Base-by-base conservation (phyloP, 1,140 invertebrate species). In the Neoseiulus cucumeris region DNA sequence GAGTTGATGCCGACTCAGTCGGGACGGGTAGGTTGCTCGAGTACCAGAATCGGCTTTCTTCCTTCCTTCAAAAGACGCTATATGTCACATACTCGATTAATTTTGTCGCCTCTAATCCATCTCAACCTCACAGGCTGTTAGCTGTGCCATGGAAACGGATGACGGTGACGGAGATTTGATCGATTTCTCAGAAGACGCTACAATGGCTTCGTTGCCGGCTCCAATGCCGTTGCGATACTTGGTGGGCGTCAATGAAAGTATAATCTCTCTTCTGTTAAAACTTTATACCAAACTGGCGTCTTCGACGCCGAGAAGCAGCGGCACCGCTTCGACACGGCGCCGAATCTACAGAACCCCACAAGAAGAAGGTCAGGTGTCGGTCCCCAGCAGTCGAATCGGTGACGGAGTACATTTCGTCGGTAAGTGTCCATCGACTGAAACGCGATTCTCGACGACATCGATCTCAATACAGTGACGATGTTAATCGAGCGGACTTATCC, bases 211-310 rank as follows among this genome's bases (percentile, higher is more conserved):
- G 14, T 25, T 59, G 51, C 51, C 51, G 14, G 51, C 51, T 18
- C 68, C 67, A 5, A 30, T 30, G 14, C 14, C 68, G 22, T 29
- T n/a, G 2, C 18, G 17, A 17, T 64, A 68, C 22, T 4, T 44
- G 5, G 51, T 72, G 14, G 42, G 59, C 44, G 65, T 79, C 4
- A 87, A 90, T 70, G 91, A 96, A 75, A 93, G 88, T 67, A 89
- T 96, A 64, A 84, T 96, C 68, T 91, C 90, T 0, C 77, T 96
- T 42, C 76, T 97, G 25, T 77, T 96, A 9, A 92, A 91, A 75
- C 78, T 96, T n/a, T 91, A 96, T 75, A 88, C 88, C 0, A 90
- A 94, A 73, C 76, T 95, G 14, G 87, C 86, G 72, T 89, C 86
- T 68, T 93, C 82, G 71, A 79, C 80, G 70, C 78, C 79, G 0